These are phyloP conservation scores for Xiphorhynchus elegans DNA, from an alignment of 2,113 vertebrate genomes.

Conservation along the genomic window DNA sequence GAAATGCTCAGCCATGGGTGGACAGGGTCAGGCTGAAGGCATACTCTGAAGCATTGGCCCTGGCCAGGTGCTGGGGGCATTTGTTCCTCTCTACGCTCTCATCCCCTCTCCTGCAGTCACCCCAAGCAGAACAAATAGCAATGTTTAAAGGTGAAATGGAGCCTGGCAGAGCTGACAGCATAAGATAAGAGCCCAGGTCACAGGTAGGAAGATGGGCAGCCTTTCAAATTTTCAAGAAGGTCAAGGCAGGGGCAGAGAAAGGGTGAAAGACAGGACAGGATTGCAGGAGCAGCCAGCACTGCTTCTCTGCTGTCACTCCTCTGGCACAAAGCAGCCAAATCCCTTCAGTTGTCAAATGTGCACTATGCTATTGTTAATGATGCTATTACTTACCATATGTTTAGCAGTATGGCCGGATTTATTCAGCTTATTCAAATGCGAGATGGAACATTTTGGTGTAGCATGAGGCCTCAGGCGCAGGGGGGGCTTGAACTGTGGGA, in stretches of 20 bases:
- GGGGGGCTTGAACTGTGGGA: neutral
- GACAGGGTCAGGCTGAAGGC: neutral
- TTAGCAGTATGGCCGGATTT: conserved; percentile 59
- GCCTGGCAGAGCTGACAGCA: neutral
- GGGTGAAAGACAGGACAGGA: neutral
- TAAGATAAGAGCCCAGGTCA: neutral
- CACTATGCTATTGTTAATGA: conserved; percentile 61
- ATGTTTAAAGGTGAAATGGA: neutral
- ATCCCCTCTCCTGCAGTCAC: neutral
- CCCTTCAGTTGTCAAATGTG: conserved; percentile 55
- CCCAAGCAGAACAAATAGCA: neutral
- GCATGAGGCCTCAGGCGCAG: neutral
- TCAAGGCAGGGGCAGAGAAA: neutral
- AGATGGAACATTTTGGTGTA: neutral
- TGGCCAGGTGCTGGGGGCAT: neutral
- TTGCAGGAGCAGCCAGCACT: neutral
- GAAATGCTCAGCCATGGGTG: neutral
- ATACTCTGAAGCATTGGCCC: accelerated
- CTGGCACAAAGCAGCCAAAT: conserved; percentile 46
- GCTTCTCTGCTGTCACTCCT: conserved; percentile 17
- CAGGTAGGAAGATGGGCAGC: neutral
- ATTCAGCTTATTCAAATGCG: conserved; percentile 36
- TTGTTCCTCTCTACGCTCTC: neutral
- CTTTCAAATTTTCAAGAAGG: conserved; percentile 18
- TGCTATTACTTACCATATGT: conserved; percentile 66